Evolutionary conservation across 2,113 vertebrate species (phyloP).

Genomic region (Peucedramus taeniatus): DNA sequence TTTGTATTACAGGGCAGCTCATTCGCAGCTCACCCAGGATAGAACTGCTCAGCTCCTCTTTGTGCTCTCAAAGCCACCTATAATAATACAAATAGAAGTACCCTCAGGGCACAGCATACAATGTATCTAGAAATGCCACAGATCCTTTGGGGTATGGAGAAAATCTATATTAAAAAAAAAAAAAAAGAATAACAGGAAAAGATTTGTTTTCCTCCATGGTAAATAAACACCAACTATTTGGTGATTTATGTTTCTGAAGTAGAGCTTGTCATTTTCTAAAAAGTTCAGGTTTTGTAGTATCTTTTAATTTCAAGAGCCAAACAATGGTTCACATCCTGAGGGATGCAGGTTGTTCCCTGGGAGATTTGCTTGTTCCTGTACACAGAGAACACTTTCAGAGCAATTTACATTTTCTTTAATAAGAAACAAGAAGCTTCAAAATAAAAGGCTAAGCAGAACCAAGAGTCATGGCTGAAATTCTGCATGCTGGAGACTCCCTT

Average conservation of each 20-base stretch:
- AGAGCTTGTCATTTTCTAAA: constrained; percentile 9
- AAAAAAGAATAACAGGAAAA: background rate
- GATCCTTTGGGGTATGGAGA: background rate
- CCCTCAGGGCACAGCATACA: background rate
- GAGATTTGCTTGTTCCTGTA: constrained; percentile 32
- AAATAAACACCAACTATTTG: background rate
- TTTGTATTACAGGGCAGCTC: constrained; percentile 21
- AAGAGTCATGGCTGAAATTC: background rate
- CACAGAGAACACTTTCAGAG: background rate
- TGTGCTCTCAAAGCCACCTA: constrained; percentile 37
- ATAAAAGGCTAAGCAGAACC: background rate
- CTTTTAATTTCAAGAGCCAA: constrained; percentile 53
- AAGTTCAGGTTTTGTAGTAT: background rate
- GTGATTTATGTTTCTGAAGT: constrained; percentile 7
- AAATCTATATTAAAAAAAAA: background rate
- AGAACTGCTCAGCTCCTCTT: constrained; percentile 21
- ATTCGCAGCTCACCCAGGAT: background rate
- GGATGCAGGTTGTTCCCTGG: constrained; percentile 42
- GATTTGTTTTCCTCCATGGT: background rate
- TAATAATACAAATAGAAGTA: constrained; percentile 44
- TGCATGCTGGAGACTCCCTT: background rate
- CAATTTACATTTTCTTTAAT: constrained; percentile 58
- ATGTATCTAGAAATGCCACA: background rate
- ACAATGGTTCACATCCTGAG: constrained; percentile 55
- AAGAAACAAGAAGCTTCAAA: constrained; percentile 38